Evolutionary conservation across 2,113 vertebrate genomes (phyloP).

Genomic region (Eudorcas thomsonii): DNA sequence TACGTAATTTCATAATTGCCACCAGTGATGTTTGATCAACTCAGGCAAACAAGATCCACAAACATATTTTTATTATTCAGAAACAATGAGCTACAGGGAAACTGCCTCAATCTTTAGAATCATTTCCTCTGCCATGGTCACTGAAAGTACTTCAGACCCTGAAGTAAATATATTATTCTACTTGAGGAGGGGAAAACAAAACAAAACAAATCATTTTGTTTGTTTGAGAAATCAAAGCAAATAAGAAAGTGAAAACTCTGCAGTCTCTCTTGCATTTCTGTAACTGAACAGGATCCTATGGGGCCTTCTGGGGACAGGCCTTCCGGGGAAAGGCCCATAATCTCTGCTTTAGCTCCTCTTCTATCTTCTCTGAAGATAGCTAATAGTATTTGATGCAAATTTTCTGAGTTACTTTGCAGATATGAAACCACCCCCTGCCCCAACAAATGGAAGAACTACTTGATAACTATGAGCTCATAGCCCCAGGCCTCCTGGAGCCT

Average conservation of each 20-base stretch:
- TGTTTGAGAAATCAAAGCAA: not conserved
- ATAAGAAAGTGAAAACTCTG: not conserved
- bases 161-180: conserved; percentile 85
- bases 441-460: not conserved
- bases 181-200: conserved; percentile 70
- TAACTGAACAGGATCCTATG: not conserved
- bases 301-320: not conserved
- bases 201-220: conserved; percentile 77
- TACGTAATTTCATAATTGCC: not conserved
- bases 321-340: not conserved
- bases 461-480: not conserved
- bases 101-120: not conserved
- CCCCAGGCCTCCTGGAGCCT: not conserved
- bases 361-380: not conserved
- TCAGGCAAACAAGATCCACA: not conserved
- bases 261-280: not conserved
- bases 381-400: not conserved
- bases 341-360: not conserved
- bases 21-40: not conserved
- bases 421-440: not conserved
- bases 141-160: conserved; percentile 84
- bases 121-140: conserved; percentile 72
- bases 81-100: not conserved
- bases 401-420: not conserved
- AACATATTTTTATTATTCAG: not conserved